A percentile compares a stretch with the other conserved stretches of the same genome.
Evolutionary conservation across 2,797 vertebrate species (phyloP).

Genomic region (Enteromius treurensis): DNA sequence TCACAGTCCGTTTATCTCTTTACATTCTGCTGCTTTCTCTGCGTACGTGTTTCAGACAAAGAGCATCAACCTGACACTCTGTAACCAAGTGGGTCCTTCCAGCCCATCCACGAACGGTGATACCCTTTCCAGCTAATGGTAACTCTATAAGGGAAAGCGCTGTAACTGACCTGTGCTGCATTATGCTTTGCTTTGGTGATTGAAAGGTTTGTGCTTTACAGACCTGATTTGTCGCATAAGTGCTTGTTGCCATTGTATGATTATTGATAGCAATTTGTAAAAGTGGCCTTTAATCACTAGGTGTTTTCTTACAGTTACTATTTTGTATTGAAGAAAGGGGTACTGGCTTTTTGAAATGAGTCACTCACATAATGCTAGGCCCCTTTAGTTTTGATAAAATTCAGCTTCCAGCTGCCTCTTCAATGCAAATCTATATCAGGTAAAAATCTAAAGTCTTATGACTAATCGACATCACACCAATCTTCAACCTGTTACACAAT

Average conservation of each 20-base stretch:
- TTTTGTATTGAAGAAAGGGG: neutral
- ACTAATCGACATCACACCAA: neutral
- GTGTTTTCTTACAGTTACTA: neutral
- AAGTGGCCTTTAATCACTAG: neutral
- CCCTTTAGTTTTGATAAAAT: neutral
- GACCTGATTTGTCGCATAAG: constrained; percentile 21
- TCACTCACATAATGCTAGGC: neutral
- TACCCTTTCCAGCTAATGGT: constrained; percentile 39
- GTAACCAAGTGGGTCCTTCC: constrained; percentile 32
- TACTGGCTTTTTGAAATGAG: neutral
- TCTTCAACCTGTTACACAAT: neutral
- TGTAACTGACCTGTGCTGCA: constrained; percentile 31
- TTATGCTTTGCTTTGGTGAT: constrained; percentile 30
- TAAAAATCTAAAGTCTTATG: neutral
- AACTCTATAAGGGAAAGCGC: constrained; percentile 48
- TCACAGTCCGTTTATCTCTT: constrained; percentile 54
- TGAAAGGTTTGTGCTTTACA: constrained; percentile 29
- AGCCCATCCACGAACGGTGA: constrained; percentile 14
- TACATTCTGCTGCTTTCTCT: constrained; percentile 47
- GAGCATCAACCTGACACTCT: constrained; percentile 45
- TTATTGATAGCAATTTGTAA: constrained; percentile 4
- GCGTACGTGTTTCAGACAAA: constrained; percentile 40
- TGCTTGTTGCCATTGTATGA: neutral
- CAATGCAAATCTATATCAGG: neutral
- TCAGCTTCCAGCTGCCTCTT: neutral